Conservation (phyloP, 2,797 vertebrate species). For the Pseudochirops corinnae region DNA sequence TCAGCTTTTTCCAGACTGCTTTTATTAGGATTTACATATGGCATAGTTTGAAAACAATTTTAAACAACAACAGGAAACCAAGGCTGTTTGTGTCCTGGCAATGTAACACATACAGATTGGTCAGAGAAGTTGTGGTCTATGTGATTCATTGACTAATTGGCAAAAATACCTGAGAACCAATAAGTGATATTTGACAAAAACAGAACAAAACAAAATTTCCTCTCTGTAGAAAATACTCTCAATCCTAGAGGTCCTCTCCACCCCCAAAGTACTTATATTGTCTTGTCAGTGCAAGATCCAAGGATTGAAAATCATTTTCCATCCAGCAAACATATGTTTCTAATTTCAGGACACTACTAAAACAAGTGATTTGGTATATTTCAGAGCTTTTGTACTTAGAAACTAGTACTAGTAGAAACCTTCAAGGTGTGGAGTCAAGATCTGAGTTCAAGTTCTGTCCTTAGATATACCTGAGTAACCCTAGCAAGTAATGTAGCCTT, state of each 20-base stretch:
- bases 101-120: not conserved
- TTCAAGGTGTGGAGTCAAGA: not conserved
- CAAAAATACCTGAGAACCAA: not conserved
- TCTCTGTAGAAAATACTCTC: not conserved
- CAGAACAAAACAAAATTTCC: not conserved
- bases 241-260: not conserved
- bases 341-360: not conserved
- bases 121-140: not conserved
- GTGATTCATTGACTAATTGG: not conserved
- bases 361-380: not conserved
- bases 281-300: not conserved
- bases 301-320: not conserved
- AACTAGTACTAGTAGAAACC: not conserved
- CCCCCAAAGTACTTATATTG: not conserved
- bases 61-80: slow-evolving; percentile 5
- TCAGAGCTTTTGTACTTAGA: not conserved
- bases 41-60: not conserved
- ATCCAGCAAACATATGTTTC: not conserved
- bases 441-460: not conserved
- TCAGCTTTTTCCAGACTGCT: not conserved
- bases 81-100: not conserved
- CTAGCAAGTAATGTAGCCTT: not conserved
- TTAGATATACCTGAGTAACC: not conserved
- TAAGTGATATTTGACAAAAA: not conserved
- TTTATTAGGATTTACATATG: slow-evolving; percentile 10